These are phyloP conservation scores for Achroia grisella DNA, from an alignment of 1,140 invertebrate species.

Conservation along the genomic window DNA sequence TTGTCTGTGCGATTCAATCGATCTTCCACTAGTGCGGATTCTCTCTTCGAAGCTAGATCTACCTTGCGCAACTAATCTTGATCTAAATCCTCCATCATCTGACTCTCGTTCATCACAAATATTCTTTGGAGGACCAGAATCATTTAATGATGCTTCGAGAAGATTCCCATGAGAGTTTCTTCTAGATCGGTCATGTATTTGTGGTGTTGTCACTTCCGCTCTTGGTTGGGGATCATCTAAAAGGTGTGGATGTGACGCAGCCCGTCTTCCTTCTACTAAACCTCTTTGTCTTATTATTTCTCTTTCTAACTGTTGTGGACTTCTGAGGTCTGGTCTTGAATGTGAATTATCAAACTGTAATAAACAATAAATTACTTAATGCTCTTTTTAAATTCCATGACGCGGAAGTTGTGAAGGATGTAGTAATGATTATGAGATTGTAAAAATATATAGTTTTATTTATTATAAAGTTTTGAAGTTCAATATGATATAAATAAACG, in stretches of 20 bases:
- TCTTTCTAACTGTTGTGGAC: constrained; percentile 75
- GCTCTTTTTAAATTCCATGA: not conserved
- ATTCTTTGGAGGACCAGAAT: constrained; percentile 33
- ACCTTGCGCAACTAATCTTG: constrained; percentile 53
- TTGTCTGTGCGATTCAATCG: constrained; percentile 44
- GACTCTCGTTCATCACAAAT: constrained; percentile 70
- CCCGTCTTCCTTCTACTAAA: constrained; percentile 72
- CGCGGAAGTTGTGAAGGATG: constrained; percentile 4
- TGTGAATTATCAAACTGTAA: constrained; percentile 60
- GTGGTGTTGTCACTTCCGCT: constrained; percentile 43
- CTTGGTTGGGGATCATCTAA: constrained; percentile 72
- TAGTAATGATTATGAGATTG: not conserved
- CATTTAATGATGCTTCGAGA: constrained; percentile 59
- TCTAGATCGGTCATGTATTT: constrained; percentile 57
- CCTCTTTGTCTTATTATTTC: constrained; percentile 73
- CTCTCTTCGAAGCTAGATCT: constrained; percentile 63
- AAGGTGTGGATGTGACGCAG: constrained; percentile 79
- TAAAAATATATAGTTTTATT: not conserved
- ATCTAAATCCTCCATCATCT: constrained; percentile 75
- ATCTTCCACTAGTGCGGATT: constrained; percentile 56
- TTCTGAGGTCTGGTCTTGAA: constrained; percentile 66
- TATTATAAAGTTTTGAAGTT: not conserved
- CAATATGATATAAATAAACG: not conserved
- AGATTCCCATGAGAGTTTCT: constrained; percentile 75
- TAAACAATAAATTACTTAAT: constrained; percentile 3